Evolutionary conservation across 2,113 vertebrate genomes (phyloP).

Genomic region (Brevimyrus niger): DNA sequence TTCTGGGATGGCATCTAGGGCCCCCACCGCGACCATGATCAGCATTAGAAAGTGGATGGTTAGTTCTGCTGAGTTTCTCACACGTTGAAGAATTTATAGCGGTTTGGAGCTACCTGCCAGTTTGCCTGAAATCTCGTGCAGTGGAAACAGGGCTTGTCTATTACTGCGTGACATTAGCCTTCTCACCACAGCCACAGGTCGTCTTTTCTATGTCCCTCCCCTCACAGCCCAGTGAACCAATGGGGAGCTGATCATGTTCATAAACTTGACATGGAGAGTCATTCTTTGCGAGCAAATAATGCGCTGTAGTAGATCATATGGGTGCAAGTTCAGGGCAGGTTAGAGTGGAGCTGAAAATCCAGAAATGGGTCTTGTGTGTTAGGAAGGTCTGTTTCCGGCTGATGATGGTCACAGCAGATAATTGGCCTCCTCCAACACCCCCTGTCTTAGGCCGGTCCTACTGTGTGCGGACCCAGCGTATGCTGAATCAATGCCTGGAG

Average conservation of each 20-base stretch:
- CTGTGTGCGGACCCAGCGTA: slow-evolving; percentile 87
- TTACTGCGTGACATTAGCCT: neutral
- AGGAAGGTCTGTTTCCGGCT: neutral
- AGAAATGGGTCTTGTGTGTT: neutral
- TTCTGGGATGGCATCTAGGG: neutral
- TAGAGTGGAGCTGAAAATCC: neutral
- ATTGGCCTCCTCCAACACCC: neutral
- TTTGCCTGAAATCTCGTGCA: neutral
- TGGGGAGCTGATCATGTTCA: neutral
- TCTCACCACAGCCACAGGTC: neutral
- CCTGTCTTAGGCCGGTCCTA: slow-evolving; percentile 82
- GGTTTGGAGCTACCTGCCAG: neutral
- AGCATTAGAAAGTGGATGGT: neutral
- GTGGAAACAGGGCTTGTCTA: neutral
- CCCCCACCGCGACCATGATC: neutral
- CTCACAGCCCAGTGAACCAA: neutral
- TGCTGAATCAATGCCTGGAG: slow-evolving; percentile 96
- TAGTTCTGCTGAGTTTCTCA: neutral
- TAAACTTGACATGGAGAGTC: neutral
- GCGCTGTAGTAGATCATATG: neutral
- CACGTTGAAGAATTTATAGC: neutral
- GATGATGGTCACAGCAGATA: neutral
- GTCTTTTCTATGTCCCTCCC: neutral
- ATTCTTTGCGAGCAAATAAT: neutral
- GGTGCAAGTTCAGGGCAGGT: neutral